phyloP scores from a whole-genome alignment of 2,113 vertebrate genomes.

The Crotalus viridis region DNA sequence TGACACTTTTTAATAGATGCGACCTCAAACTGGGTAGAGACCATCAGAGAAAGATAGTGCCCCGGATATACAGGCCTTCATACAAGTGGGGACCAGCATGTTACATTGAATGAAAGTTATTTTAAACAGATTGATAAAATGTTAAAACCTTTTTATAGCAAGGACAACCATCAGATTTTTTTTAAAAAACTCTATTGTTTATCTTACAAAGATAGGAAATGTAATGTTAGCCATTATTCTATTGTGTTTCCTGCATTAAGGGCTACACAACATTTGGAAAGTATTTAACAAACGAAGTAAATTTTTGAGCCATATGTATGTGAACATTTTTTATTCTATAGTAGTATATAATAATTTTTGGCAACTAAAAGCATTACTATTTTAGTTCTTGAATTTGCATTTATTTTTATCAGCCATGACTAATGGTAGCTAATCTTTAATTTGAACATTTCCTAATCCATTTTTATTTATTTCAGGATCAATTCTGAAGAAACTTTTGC shows the following conservation, averaged over 20 bases:
- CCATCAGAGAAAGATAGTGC: not conserved
- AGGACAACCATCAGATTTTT: not conserved
- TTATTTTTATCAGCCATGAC: not conserved
- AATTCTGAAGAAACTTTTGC: conserved; percentile 97
- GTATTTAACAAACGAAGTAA: not conserved
- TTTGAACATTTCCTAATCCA: conserved; percentile 31
- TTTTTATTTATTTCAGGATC: conserved; percentile 79
- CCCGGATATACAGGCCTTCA: not conserved
- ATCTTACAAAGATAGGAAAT: not conserved
- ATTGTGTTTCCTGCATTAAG: not conserved
- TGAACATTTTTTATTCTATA: not conserved
- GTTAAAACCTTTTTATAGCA: not conserved
- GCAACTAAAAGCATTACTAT: not conserved
- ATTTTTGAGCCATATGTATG: not conserved
- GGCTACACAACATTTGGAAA: not conserved
- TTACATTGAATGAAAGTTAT: not conserved
- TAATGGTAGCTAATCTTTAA: not conserved
- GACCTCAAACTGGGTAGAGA: not conserved
- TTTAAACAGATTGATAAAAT: not conserved
- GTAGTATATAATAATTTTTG: not conserved
- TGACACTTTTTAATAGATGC: not conserved
- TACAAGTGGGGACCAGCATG: not conserved
- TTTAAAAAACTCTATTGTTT: not conserved
- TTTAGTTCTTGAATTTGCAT: not conserved
- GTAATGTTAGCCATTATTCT: not conserved